Base-by-base conservation (phyloP, 2,888 invertebrate genomes). In the Epirrhoe alternata region DNA sequence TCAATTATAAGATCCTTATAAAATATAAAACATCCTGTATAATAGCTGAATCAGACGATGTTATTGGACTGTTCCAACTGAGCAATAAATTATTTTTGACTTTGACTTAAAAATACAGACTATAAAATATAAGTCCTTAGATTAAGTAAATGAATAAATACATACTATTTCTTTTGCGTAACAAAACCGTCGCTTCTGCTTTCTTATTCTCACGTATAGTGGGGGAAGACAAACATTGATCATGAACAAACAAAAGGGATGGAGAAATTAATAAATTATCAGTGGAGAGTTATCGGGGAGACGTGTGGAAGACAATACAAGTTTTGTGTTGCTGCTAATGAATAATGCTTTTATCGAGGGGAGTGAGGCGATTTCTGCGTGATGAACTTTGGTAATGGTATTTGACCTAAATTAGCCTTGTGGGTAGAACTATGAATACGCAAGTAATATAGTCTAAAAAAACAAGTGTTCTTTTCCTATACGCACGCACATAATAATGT, bases 191-290 rank as follows among this genome's bases (percentile, higher is more conserved):
- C 72, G 33, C 67, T 59, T 77, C 79, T 78, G 67, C 57, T 38
- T 63, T 57, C 66, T 66, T 71, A 67, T 67, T 73, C 67, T 69
- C 66, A 70, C 59, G 50, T 64, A 64, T 62, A 52, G 66, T 75
- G 71, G 73, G 76, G 78, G 77, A 73, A 75, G 71, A 71, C 71
- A 72, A 74, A 76, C 88, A 88, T 86, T 86, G 86, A 87, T 88
- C 89, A 87, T 82, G 80, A 83, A 84, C 88, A 87, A 90, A 90
- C 87, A 88, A 85, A 84, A 82, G 82, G 78, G 75, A 77, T 75
- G 77, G 84, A 76, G 84, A 85, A 88, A 91, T 91, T 90, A 90
- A 92, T 92, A 90, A 90, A 92, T 92, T 90, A 90, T 87, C 86
- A 84, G 85, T 75, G 71, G 81, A 79, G 77, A 83, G 81, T 83